Base-by-base conservation (phyloP, 2,888 invertebrate genomes). In the Lamproptera curius region DNA sequence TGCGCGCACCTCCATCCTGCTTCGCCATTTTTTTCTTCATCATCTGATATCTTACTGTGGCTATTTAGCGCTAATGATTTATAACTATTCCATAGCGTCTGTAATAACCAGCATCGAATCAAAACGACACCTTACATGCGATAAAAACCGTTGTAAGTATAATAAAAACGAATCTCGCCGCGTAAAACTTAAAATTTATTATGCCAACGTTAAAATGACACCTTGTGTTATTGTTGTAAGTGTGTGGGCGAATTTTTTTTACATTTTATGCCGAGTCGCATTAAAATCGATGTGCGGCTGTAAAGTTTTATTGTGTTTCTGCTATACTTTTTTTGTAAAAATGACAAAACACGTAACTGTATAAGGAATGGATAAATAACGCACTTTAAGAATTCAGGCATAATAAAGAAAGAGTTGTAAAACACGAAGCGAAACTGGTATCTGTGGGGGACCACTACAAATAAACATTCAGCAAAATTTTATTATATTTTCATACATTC, bases 151-250 rank as follows among this genome's bases (percentile, higher is more conserved):
- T 43, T 40, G 39, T 31, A 49, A 33, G 33, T 39, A 36, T n/a
- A 10, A 44, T 28, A 40, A 49, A 34, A 38, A 20, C 14, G 31
- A 20, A 14, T 13, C 14, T 20, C 31, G 13, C 31, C 40, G 28
- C 43, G 44, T 49, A 36, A 44, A 49, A 8, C 14, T 31, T 36
- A 1, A 31, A 44, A 49, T 49, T 44, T 49, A 49, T 40, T 40
- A 23, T 31, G 49, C 40, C 43, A 40, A 34, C 13, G 49, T 49
- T 36, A 44, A 44, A 49, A 40, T 39, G 39, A 49, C 48, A 49
- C 35, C n/a, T 40, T 34, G 20, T 34, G 42, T 38, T 48, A 33
- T 42, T 42, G 42, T 42, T 48, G 40, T 36, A 40, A 43, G 20
- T 10, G 49, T 44, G 49, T 49, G 49, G 49, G 49, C 44, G 49